phyloP scores from a whole-genome alignment of 1,140 invertebrate genomes.

The Camponotus pennsylvanicus region DNA sequence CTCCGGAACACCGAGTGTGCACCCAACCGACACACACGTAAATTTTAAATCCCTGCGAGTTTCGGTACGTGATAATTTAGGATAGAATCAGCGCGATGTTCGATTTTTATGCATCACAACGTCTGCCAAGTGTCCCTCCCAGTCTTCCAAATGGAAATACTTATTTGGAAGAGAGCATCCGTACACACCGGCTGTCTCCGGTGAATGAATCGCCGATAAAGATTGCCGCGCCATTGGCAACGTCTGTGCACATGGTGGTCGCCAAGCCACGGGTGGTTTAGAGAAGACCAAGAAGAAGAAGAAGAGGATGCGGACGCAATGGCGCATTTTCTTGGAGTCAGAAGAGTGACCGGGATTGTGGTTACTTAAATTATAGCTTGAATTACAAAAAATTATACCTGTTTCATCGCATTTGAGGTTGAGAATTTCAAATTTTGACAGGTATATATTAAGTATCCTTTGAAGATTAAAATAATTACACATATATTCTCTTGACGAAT shows the following conservation, averaged over 20 bases:
- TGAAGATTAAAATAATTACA: constrained; percentile 28
- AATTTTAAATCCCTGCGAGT: constrained; percentile 50
- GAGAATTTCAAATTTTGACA: background rate
- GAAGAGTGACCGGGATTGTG: background rate
- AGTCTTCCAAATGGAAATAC: constrained; percentile 69
- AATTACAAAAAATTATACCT: constrained; percentile 1
- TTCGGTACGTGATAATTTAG: constrained; percentile 71
- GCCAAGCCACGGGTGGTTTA: constrained; percentile 20
- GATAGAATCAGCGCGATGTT: constrained; percentile 63
- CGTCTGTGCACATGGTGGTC: constrained; percentile 11
- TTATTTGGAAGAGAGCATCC: constrained; percentile 54
- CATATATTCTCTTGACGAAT: background rate
- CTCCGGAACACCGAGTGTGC: constrained; percentile 10
- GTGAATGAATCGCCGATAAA: constrained; percentile 35
- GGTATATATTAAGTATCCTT: background rate
- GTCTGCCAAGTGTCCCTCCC: constrained; percentile 73
- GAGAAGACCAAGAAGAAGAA: background rate
- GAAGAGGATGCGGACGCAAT: constrained; percentile 16
- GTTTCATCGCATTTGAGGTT: background rate
- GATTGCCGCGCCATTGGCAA: constrained; percentile 56
- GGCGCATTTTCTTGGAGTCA: background rate
- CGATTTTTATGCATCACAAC: constrained; percentile 72
- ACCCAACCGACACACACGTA: constrained; percentile 48
- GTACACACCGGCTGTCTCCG: constrained; percentile 21
- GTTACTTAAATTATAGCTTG: constrained; percentile 9